Conservation (phyloP, 2,888 invertebrate genomes). For the Agriopis marginaria region DNA sequence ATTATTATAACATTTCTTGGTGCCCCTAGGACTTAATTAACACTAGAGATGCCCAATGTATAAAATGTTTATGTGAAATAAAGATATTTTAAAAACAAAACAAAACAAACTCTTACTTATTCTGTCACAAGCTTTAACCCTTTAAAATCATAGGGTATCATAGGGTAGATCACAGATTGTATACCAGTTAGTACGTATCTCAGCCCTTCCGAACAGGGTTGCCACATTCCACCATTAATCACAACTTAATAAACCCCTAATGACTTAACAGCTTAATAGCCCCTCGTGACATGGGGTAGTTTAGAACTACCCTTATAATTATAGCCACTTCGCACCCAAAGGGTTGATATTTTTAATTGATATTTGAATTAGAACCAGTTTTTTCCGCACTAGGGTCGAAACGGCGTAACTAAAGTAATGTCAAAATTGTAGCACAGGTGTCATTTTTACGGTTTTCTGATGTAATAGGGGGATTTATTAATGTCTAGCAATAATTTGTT, state of each 20-base stretch:
- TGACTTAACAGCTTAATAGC: constrained; percentile 60
- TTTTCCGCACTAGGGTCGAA: constrained; percentile 19
- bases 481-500: not conserved
- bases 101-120: no score
- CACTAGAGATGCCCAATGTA: no score
- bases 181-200: not conserved
- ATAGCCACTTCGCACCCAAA: constrained; percentile 32
- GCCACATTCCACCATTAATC: constrained; percentile 54
- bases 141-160: no score
- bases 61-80: no score
- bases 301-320: constrained; percentile 40
- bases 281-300: constrained; percentile 45
- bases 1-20: no score
- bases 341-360: constrained; percentile 51
- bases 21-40: no score
- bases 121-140: no score
- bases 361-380: constrained; percentile 40
- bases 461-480: not conserved
- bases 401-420: constrained; percentile 33
- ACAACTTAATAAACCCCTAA: constrained; percentile 53
- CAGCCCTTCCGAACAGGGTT: constrained; percentile 48
- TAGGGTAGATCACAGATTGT: not conserved
- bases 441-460: constrained; percentile 20
- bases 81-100: no score
- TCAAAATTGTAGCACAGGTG: constrained; percentile 33